These are phyloP conservation scores for Periplaneta americana DNA, from an alignment of 1,140 invertebrate species.

Conservation along the genomic window DNA sequence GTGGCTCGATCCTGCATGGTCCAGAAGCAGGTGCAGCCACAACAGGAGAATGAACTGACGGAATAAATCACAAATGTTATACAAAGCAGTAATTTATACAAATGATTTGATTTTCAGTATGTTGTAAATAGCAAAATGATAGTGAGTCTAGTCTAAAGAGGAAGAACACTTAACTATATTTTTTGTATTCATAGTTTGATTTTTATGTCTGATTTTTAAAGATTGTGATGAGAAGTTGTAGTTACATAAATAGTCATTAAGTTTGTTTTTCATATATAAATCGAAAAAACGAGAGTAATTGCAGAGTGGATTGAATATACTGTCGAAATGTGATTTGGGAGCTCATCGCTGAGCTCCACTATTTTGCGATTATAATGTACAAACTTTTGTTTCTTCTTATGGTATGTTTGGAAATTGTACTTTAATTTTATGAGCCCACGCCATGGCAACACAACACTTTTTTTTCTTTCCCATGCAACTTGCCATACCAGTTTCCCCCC, in stretches of 20 bases:
- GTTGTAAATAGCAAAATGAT: not conserved
- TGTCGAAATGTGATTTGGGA: too few species aligned
- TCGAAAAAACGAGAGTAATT: too few species aligned
- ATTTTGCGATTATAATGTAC: too few species aligned
- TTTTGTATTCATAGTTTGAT: not conserved
- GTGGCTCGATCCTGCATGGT: slow-evolving; percentile 91
- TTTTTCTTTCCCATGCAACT: not conserved
- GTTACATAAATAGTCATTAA: not conserved
- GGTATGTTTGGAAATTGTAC: too few species aligned
- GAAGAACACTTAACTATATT: not conserved
- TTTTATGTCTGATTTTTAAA: not conserved
- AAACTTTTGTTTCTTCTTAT: not conserved
- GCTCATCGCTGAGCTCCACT: too few species aligned
- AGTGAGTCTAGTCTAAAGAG: not conserved
- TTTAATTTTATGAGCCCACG: not conserved
- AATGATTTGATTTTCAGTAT: not conserved
- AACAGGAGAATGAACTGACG: slow-evolving; percentile 46
- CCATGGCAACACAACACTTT: not conserved
- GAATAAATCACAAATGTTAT: not conserved
- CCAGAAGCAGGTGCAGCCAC: slow-evolving; percentile 59
- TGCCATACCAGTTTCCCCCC: not conserved
- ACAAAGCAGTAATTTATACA: not conserved
- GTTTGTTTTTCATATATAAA: not conserved
- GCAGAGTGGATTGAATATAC: too few species aligned
- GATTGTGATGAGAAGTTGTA: not conserved